phyloP scores from a whole-genome alignment of 2,113 vertebrate species.

The Neoarius graeffei region DNA sequence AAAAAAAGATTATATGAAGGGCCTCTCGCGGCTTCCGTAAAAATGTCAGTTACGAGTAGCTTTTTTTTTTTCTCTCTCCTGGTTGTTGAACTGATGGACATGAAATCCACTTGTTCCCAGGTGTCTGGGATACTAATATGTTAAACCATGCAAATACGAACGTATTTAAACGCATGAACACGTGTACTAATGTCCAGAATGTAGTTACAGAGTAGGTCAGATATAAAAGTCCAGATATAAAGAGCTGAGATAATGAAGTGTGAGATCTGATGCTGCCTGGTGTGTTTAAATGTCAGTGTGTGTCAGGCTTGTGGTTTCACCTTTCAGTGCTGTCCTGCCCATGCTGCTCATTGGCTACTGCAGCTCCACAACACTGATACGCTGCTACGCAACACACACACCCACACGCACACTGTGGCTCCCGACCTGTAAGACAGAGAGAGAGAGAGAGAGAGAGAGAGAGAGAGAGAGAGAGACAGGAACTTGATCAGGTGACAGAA shows the following conservation, averaged over 20 bases:
- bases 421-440: conserved; percentile 32
- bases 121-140: background rate
- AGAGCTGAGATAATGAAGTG: background rate
- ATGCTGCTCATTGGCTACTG: conserved; percentile 63
- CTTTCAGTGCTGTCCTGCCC: conserved; percentile 75
- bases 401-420: conserved; percentile 11
- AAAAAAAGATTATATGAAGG: too few relatives aligned
- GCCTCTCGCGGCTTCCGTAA: too few relatives aligned
- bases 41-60: background rate
- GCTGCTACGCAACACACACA: conserved; percentile 9
- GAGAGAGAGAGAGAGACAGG: background rate
- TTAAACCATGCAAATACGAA: background rate
- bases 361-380: conserved; percentile 31
- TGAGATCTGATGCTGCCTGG: background rate
- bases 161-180: background rate
- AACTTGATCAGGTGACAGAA: conserved; percentile 7
- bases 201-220: background rate
- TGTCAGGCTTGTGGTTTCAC: conserved; percentile 45
- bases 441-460: background rate
- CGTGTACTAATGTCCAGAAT: background rate
- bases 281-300: conserved; percentile 11
- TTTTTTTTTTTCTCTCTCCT: background rate
- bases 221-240: background rate
- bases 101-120: background rate
- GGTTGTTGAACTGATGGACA: background rate